A percentile compares a stretch with the other conserved stretches of the same genome.
Evolutionary conservation across 2,888 invertebrate species (phyloP).

Genomic region (Argynnis bischoffii): DNA sequence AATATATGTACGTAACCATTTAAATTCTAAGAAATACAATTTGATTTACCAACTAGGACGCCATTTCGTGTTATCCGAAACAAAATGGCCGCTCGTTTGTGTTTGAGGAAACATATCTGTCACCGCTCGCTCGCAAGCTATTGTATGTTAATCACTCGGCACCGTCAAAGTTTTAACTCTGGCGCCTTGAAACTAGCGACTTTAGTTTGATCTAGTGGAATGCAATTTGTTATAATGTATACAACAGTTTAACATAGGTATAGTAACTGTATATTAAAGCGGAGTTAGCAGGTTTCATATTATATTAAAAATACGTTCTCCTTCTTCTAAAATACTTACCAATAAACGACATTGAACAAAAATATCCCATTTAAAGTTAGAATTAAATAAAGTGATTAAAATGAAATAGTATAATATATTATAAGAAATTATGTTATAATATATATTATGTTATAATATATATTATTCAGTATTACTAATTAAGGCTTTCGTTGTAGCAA

Average conservation of each 20-base stretch:
- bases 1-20: not conserved
- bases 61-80: slow-evolving; percentile 68
- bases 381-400: too few species aligned
- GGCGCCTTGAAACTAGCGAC: slow-evolving; percentile 60
- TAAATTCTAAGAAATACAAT: slow-evolving; percentile 4
- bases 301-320: too few species aligned
- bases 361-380: not conserved
- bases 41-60: slow-evolving; percentile 40
- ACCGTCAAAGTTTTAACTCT: slow-evolving; percentile 73
- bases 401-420: not conserved
- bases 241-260: not conserved
- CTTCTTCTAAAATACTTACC: too few species aligned
- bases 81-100: slow-evolving; percentile 78
- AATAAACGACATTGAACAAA: too few species aligned
- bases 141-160: slow-evolving; percentile 78
- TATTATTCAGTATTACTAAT: too few species aligned
- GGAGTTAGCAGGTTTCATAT: not conserved
- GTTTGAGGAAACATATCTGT: slow-evolving; percentile 80
- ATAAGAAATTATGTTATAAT: not conserved
- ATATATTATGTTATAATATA: too few species aligned
- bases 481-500: too few species aligned
- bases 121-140: slow-evolving; percentile 75
- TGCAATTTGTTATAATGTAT: slow-evolving; percentile 1
- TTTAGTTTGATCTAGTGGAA: slow-evolving; percentile 28
- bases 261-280: not conserved